Conservation (phyloP, 2,888 invertebrate species). For the Agrochola lychnidis region DNA sequence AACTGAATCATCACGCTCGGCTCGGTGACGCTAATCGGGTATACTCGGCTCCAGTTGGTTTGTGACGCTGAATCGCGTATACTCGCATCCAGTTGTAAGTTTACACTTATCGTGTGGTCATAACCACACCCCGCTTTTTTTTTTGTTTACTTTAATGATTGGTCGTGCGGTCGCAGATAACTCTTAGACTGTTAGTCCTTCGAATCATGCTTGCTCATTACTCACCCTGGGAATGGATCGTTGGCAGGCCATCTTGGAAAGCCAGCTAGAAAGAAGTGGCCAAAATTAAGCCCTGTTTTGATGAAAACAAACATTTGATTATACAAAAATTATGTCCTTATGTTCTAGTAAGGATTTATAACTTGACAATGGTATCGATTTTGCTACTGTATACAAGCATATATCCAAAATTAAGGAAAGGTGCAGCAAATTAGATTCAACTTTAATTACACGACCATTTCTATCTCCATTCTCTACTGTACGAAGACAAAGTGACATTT, state of each 20-base stretch:
- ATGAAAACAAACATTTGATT: conserved; percentile 23
- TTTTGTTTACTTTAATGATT: background rate
- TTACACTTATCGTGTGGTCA: background rate
- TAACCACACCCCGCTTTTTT: background rate
- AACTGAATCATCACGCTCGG: background rate
- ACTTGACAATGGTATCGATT: background rate
- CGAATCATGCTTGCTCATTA: background rate
- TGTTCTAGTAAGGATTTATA: background rate
- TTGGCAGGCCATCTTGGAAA: conserved; percentile 40
- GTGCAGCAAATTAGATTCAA: background rate
- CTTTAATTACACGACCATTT: background rate
- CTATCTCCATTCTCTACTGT: background rate
- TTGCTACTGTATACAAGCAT: background rate
- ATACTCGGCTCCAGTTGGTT: no score
- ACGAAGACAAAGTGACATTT: background rate
- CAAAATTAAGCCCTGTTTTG: conserved; percentile 44
- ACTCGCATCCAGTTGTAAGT: background rate
- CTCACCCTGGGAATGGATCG: conserved; percentile 41
- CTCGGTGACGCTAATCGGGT: background rate
- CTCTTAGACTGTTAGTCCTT: no score
- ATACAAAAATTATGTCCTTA: background rate
- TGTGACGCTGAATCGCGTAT: background rate
- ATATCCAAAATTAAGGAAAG: background rate
- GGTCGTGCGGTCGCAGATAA: background rate
- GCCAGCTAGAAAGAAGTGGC: conserved; percentile 49